A percentile compares a stretch with the other conserved stretches of the same genome.
Evolutionary conservation across 1,140 invertebrate species (phyloP).

Genomic region (Ephestia elutella): DNA sequence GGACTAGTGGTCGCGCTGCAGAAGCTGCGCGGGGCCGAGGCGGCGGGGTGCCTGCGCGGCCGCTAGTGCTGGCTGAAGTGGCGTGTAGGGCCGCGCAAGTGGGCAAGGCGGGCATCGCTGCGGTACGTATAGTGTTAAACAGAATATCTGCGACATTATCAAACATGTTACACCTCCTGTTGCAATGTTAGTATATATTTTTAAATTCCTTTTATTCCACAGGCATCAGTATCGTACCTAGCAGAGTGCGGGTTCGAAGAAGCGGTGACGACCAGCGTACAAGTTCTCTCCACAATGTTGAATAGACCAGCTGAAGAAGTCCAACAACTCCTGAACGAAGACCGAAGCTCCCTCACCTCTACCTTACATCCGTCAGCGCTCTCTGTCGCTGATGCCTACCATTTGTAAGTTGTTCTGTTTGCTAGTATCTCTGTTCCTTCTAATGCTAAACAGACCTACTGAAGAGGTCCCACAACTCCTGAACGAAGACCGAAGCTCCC

Average conservation of each 20-base stretch:
- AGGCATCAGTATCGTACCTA: slow-evolving; percentile 51
- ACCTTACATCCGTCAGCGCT: slow-evolving; percentile 38
- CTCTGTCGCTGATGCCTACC: slow-evolving; percentile 43
- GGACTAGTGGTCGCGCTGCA: slow-evolving; percentile 34
- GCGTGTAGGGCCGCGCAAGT: slow-evolving; percentile 32
- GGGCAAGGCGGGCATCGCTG: slow-evolving; percentile 39
- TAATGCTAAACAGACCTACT: slow-evolving; percentile 44
- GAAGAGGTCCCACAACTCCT: slow-evolving; percentile 43
- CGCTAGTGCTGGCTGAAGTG: slow-evolving; percentile 27
- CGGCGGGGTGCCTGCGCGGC: slow-evolving; percentile 32
- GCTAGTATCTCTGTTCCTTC: no score
- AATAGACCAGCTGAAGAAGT: slow-evolving; percentile 46
- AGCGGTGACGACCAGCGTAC: slow-evolving; percentile 35
- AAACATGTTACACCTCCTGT: slow-evolving; percentile 46
- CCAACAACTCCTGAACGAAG: slow-evolving; percentile 29
- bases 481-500: slow-evolving; percentile 16
- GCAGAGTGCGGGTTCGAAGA: slow-evolving; percentile 60
- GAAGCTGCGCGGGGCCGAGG: slow-evolving; percentile 30
- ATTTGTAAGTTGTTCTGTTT: slow-evolving; percentile 44
- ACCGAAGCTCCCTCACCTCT: slow-evolving; percentile 13
- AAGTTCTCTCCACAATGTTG: slow-evolving; percentile 42
- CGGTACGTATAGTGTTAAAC: slow-evolving; percentile 27
- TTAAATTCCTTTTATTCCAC: not conserved
- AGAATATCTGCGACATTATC: slow-evolving; percentile 50
- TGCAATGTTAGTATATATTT: no score